phyloP scores from a whole-genome alignment of 2,113 vertebrate genomes.

The Glaucidium brasilianum region DNA sequence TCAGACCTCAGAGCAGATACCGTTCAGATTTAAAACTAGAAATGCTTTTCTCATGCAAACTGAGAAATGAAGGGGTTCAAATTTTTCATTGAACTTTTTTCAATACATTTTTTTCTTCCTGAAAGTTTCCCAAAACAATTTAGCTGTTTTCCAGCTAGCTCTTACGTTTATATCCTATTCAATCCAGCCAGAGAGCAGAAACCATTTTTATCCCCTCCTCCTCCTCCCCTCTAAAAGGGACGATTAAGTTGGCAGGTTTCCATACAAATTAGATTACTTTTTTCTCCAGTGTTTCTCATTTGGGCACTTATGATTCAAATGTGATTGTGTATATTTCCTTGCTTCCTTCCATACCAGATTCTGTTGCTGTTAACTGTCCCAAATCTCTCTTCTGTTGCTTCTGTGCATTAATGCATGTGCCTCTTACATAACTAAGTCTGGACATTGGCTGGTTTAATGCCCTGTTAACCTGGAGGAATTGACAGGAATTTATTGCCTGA shows the following conservation, averaged over 20 bases:
- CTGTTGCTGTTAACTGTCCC: not conserved
- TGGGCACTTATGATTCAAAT: not conserved
- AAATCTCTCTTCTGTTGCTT: not conserved
- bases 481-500: not conserved
- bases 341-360: not conserved
- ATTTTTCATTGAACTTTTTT: not conserved
- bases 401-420: not conserved
- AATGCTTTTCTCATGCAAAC: not conserved
- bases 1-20: not conserved
- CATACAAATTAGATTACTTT: not conserved
- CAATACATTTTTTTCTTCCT: not conserved
- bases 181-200: not conserved
- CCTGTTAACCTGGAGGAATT: not conserved
- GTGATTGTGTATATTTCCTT: not conserved
- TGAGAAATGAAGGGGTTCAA: not conserved
- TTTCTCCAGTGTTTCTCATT: not conserved
- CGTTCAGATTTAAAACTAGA: not conserved
- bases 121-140: not conserved
- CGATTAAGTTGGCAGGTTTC: not conserved
- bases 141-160: not conserved
- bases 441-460: not conserved
- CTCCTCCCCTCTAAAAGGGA: not conserved
- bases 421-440: not conserved
- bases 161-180: not conserved
- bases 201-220: not conserved